Conservation (phyloP, 2,113 vertebrate genomes). For the Sylvia atricapilla region DNA sequence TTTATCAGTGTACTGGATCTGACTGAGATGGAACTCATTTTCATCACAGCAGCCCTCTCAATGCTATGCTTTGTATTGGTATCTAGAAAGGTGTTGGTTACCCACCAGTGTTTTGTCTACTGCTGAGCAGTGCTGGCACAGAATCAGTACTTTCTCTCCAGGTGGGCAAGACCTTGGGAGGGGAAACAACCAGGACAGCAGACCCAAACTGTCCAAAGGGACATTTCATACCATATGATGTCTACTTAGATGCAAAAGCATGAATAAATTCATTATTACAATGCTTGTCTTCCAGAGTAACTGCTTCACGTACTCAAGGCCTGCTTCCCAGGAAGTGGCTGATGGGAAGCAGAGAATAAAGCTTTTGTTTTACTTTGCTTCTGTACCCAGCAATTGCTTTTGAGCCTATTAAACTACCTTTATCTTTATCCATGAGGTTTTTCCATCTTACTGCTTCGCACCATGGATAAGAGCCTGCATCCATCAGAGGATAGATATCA, state of each 20-base stretch:
- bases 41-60: not conserved
- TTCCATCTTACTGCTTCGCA: not conserved
- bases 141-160: not conserved
- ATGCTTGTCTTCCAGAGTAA: not conserved
- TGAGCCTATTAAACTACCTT: not conserved
- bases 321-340: not conserved
- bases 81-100: not conserved
- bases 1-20: not conserved
- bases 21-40: not conserved
- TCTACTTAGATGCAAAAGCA: not conserved
- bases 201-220: not conserved
- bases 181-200: not conserved
- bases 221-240: not conserved
- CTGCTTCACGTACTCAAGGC: fast-evolving
- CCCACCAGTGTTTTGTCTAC: not conserved
- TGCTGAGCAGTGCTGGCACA: not conserved
- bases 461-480: too few relatives aligned
- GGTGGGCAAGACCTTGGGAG: not conserved
- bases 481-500: too few relatives aligned
- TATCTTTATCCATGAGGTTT: not conserved
- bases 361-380: not conserved
- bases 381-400: not conserved
- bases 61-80: not conserved
- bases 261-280: not conserved
- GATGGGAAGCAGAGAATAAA: not conserved